phyloP scores from a whole-genome alignment of 2,113 vertebrate genomes.

The Sturnus vulgaris region DNA sequence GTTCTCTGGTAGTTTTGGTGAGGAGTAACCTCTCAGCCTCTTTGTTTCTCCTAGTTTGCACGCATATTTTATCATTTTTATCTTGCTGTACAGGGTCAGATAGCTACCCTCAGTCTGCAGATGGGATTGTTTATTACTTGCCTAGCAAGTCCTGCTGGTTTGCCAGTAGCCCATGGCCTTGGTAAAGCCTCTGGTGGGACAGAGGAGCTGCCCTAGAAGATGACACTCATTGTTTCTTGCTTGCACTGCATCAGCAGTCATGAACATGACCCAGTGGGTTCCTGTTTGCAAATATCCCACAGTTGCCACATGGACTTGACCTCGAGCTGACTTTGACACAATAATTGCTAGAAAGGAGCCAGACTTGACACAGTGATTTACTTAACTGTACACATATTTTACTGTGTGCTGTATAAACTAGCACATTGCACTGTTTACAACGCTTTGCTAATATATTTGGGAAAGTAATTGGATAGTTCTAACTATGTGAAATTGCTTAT shows the following conservation, averaged over 20 bases:
- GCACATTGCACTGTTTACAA: conserved; percentile 28
- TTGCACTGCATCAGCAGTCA: neutral
- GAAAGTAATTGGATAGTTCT: conserved; percentile 59
- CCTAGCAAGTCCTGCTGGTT: neutral
- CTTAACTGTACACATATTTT: conserved; percentile 23
- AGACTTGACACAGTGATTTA: neutral
- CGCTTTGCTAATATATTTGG: conserved; percentile 44
- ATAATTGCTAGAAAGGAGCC: neutral
- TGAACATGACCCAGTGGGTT: fast-evolving
- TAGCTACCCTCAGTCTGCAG: neutral
- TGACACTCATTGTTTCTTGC: neutral
- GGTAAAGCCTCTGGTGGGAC: neutral
- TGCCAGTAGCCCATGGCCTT: neutral
- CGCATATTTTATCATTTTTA: neutral
- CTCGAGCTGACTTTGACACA: conserved; percentile 1
- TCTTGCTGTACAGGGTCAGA: neutral
- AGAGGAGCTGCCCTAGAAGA: neutral
- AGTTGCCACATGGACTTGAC: neutral
- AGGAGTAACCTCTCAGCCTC: neutral
- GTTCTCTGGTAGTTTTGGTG: neutral
- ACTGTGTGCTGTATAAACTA: conserved; percentile 22
- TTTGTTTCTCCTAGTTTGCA: neutral
- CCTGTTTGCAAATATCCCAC: neutral
- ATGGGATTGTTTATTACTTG: neutral
- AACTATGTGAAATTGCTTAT: conserved; percentile 44